Evolutionary conservation across 2,888 invertebrate species (phyloP), one percentile per base, ranked within the genome.

Genomic region (Nomada fabriciana): DNA sequence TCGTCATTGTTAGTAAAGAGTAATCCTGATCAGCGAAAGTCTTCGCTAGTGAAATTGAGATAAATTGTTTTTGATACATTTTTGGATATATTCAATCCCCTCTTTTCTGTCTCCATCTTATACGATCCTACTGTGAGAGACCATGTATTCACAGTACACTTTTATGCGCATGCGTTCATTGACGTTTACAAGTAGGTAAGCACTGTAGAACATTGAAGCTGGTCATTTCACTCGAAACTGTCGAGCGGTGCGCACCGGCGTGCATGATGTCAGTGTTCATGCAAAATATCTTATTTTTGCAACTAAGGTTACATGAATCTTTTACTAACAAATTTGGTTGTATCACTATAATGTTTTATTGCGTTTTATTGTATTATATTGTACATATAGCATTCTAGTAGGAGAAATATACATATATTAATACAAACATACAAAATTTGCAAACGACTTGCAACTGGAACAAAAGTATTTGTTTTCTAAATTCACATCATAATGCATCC

Each of bases 131-230:
- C 20, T 75, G 70, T 61, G 65, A 70, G 60, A 60, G 76, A 79
- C 79, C 83, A 83, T 83, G 7, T 36, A 36, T 36, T 85, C 80
- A 76, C 68, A 50, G 53, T 72, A 60, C 55, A 53, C 59, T 68
- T 59, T 53, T 70, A 20, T 59, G 78, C 86, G 86, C 88, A 80
- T 87, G 86, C 86, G 83, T 85, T 76, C 83, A 83, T 83, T 71
- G 78, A 74, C 83, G 74, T 78, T 87, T 74, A 69, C 73, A 69
- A 84, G 74, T 63, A 81, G 74, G 59, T 60, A 76, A 75, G 74
- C 82, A 80, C 65, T 42, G 67, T 77, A 76, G 52, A 64, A 71
- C 20, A 47, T 68, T 69, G 50, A 61, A 60, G 47, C 60, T 77
- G 76, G 73, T 81, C 78, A 83, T 79, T 86, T 85, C 80, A 68